phyloP scores from a whole-genome alignment of 1,140 invertebrate species.

The Megalopta genalis region DNA sequence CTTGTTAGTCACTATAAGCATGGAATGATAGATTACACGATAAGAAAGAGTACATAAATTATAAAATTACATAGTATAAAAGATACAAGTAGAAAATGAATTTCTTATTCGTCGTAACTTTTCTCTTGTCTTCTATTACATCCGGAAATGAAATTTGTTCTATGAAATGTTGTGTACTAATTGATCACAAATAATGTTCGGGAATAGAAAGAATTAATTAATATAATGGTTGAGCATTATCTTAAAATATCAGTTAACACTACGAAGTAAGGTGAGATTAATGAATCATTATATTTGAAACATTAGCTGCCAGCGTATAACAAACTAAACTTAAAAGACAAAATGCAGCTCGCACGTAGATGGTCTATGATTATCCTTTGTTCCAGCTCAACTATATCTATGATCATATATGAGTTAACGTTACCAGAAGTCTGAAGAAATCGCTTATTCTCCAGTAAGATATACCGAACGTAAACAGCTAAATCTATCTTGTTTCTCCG shows the following conservation, averaged over 20 bases:
- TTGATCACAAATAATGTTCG: conserved; percentile 35
- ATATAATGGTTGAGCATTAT: conserved; percentile 40
- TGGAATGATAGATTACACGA: conserved; percentile 66
- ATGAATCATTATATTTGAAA: conserved; percentile 37
- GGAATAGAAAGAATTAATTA: conserved; percentile 32
- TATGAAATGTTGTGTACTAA: conserved; percentile 23
- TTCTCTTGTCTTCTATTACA: conserved; percentile 26
- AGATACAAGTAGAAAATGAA: conserved; percentile 51
- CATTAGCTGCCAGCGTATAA: conserved; percentile 41
- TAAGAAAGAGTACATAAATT: conserved; percentile 51
- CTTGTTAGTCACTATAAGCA: conserved; percentile 60
- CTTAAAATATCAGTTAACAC: conserved; percentile 33
- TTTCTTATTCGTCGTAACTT: conserved; percentile 35
- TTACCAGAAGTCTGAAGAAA: neutral
- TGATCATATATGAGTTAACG: neutral
- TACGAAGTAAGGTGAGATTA: conserved; percentile 43
- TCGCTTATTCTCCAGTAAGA: neutral
- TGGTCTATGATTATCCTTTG: conserved; percentile 50
- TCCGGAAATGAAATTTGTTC: conserved; percentile 23
- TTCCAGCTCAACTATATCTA: conserved; percentile 20
- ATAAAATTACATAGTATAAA: conserved; percentile 48
- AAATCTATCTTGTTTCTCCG: conserved; percentile 1
- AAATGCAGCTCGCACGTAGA: conserved; percentile 45
- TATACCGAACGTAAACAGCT: conserved; percentile 12
- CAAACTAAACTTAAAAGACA: conserved; percentile 27